Evolutionary conservation across 2,888 invertebrate species (phyloP), one percentile per base, ranked within the genome.

Genomic region (Aplocera efformata): DNA sequence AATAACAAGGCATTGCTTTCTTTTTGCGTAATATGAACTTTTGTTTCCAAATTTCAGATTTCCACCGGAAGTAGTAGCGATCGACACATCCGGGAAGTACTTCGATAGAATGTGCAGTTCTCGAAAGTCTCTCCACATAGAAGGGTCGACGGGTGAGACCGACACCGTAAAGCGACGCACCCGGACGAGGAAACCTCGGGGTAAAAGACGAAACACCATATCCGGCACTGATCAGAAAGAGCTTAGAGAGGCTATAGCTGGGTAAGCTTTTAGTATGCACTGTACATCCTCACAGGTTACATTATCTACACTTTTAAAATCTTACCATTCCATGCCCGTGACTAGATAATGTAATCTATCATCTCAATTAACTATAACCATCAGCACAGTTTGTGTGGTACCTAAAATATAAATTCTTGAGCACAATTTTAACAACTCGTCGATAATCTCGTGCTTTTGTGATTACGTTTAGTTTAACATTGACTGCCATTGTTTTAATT

Each of bases 151-250:
- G 43, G 88, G 79, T 39, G 91, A 91, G 63, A 89, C 90, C 28
- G 91, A 91, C 75, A 91, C 91, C 30, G 91, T 93, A 43, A 92
- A 93, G 69, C 89, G 94, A 59, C 88, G 93, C 60, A 93, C 93
- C 37, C 90, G 93, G 67, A 91, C 92, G 33, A 90, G 94, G 61
- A 93, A 94, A 79, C 92, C 94, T 52, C 90, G 95, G 59, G 94
- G 93, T 79, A 94, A 94, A 88, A 90, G 96, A 89, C 91, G 96
- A 76, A 97, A 96, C 84, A 97, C 96, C 67, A 93, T 97, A 74
- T 95, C 96, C 63, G 96, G 96, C 78, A 96, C 94, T 66, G 96
- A 96, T 90, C 94, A 95, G 75, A 95, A 94, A 88, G 96, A 96
- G 90, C 94, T 96, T 80, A 92, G 93, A 79, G 93, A 94, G 83